Base-by-base conservation (phyloP, 2,888 invertebrate genomes). In the Orchesellides sinensis region DNA sequence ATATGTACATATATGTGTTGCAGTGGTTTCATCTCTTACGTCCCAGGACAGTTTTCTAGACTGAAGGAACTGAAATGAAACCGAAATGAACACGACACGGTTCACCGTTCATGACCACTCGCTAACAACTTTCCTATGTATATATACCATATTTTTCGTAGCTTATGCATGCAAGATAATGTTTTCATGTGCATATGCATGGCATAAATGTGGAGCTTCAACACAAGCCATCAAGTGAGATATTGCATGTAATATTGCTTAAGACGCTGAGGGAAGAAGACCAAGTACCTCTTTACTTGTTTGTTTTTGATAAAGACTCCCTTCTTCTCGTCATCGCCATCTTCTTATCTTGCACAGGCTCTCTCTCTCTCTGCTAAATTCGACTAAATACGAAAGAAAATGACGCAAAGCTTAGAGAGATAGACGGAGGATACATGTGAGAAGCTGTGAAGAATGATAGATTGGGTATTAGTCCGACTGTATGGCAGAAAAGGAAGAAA, bases 401-500 rank as follows among this genome's bases (percentile, higher is more conserved):
- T 2, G 23, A 54, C 0, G 23, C 23, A 25, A 25, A 19, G 19
- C 14, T n/a, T n/a, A 3, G 21, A 47, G 47, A 40, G 40, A 17
- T 8, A 66, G 19, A 47, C 2, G 8, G 27, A 70, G 70, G 35
- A 35, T 32, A 27, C n/a, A 23, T n/a, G 17, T 27, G 17, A 47
- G 52, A 52, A 66, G 47, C 52, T 45, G 40, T 69, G 54, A 54
- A 21, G 21, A 69, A 72, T 63, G 73, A 73, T 73, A 73, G 73
- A 73, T 73, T 61, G 73, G 63, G 73, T 73, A 73, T 73, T 73
- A 72, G 59, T 56, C 61, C 59, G 32, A 61, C 40, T 40, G 40
- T 40, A 40, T 40, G 40, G 17, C 68, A 52, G 65, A 65, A 65
- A 65, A 65, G 61, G 29, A 8, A 47, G 66, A 47, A 66, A 66